These are phyloP conservation scores for Chironomus riparius DNA, from an alignment of 2,888 invertebrate species.

Conservation along the genomic window DNA sequence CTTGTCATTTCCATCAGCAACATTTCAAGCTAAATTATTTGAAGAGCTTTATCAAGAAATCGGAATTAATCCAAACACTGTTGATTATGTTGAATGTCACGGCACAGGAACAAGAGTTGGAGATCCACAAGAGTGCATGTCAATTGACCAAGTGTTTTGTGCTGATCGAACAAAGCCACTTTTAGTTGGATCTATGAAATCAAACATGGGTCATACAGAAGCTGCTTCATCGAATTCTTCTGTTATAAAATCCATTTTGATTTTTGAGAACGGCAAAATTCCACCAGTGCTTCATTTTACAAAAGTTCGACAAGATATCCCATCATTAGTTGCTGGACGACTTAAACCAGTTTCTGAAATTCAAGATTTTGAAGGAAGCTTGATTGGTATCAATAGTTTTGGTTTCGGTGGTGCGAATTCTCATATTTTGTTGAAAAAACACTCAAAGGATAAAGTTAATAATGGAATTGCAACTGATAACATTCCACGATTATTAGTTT, in stretches of 20 bases:
- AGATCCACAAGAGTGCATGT: conserved; percentile 56
- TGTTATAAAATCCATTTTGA: background rate
- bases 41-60: conserved; percentile 46
- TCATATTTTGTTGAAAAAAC: background rate
- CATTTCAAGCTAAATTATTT: conserved; percentile 35
- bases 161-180: conserved; percentile 48
- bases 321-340: conserved; percentile 48
- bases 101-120: conserved; percentile 52
- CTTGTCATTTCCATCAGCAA: background rate
- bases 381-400: conserved; percentile 73
- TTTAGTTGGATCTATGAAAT: conserved; percentile 47
- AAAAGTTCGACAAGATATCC: conserved; percentile 48
- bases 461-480: conserved; percentile 49
- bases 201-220: conserved; percentile 41
- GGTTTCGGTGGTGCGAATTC: conserved; percentile 80
- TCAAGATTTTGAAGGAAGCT: conserved; percentile 57
- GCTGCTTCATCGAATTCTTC: background rate
- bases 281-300: conserved; percentile 64
- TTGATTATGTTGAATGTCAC: conserved; percentile 51
- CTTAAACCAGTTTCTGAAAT: conserved; percentile 58
- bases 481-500: conserved; percentile 56
- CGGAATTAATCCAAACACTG: conserved; percentile 44
- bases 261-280: background rate
- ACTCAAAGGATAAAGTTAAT: conserved; percentile 36
- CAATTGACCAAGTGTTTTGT: conserved; percentile 51